Evolutionary conservation across 2,113 vertebrate species (phyloP).

Genomic region (Ceyx cyanopectus): DNA sequence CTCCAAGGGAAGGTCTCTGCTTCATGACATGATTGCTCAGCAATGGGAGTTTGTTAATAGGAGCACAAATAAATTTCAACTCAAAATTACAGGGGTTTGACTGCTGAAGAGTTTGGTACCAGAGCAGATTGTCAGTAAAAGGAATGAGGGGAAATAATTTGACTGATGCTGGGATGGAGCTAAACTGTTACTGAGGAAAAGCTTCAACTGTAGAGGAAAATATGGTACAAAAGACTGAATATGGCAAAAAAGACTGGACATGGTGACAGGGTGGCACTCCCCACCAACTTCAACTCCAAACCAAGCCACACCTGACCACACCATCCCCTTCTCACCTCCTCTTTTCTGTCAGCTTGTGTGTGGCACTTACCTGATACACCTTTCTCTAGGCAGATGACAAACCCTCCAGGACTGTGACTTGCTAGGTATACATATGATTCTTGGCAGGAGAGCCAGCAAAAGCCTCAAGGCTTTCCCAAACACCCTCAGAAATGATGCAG

Average conservation of each 20-base stretch:
- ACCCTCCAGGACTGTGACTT: not conserved
- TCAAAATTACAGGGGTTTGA: not conserved
- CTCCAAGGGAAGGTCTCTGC: not conserved
- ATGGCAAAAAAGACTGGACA: not conserved
- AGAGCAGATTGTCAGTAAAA: not conserved
- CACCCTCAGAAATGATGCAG: not conserved
- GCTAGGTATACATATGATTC: not conserved
- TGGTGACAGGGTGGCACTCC: not conserved
- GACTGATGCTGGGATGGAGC: not conserved
- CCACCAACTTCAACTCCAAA: not conserved
- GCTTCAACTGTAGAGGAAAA: not conserved
- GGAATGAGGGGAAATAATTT: accelerated
- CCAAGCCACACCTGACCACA: not conserved
- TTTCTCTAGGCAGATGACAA: not conserved
- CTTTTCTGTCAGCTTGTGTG: not conserved
- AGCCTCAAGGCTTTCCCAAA: not conserved
- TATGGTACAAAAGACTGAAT: not conserved
- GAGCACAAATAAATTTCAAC: not conserved
- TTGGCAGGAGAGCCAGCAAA: not conserved
- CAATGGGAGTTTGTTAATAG: not conserved
- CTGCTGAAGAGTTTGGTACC: not conserved
- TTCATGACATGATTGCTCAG: not conserved
- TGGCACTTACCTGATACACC: not conserved
- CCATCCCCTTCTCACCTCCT: not conserved
- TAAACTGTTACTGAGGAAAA: not conserved